phyloP scores from a whole-genome alignment of 2,113 vertebrate species.

The Oophaga pumilio region DNA sequence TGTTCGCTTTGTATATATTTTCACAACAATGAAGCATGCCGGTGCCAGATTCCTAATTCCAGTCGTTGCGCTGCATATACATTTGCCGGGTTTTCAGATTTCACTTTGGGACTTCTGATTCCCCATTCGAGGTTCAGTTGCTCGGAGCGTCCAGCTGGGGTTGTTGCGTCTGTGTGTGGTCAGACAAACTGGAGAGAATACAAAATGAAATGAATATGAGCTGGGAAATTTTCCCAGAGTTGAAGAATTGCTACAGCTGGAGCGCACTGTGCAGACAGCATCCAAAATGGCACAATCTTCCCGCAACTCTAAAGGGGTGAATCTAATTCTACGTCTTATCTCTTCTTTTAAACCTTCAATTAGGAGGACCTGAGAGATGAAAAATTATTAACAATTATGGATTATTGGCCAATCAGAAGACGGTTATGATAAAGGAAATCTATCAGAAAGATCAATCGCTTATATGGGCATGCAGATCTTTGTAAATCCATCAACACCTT shows the following conservation, averaged over 20 bases:
- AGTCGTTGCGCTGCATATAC: slow-evolving; percentile 57
- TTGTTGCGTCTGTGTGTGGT: slow-evolving; percentile 49
- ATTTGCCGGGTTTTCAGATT: slow-evolving; percentile 61
- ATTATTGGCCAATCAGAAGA: too few species aligned
- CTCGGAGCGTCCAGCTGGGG: slow-evolving; percentile 59
- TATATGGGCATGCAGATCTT: too few species aligned
- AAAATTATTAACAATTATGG: too few species aligned
- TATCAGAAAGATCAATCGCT: too few species aligned
- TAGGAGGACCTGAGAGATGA: too few species aligned
- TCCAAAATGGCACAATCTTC: not conserved
- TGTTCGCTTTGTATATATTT: not conserved
- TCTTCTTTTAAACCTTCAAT: not conserved
- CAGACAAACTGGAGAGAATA: slow-evolving; percentile 69
- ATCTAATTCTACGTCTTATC: not conserved
- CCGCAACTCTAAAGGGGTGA: not conserved
- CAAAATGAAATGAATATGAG: slow-evolving; percentile 69
- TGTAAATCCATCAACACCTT: too few species aligned
- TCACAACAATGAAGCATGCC: not conserved
- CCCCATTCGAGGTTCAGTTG: slow-evolving; percentile 56
- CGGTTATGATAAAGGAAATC: too few species aligned
- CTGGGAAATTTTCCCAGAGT: slow-evolving; percentile 62
- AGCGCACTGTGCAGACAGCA: slow-evolving; percentile 57
- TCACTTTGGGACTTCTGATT: slow-evolving; percentile 58
- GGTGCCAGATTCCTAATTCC: slow-evolving; percentile 58
- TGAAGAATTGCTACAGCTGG: slow-evolving; percentile 70